phyloP scores from a whole-genome alignment of 1,140 invertebrate genomes.

The Penaeus japonicus region DNA sequence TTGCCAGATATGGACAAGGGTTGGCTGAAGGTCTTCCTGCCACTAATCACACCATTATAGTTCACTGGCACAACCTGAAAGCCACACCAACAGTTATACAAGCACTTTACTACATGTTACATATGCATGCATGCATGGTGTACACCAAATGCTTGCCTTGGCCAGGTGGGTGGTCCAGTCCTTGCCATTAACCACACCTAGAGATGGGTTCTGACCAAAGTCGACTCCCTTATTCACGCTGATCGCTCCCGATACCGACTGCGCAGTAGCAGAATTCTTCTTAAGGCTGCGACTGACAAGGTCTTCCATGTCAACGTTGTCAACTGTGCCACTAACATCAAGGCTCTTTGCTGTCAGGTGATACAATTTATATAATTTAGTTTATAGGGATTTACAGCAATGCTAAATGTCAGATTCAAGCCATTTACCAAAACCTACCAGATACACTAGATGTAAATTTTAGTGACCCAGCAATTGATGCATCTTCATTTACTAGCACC shows the following conservation, averaged over 20 bases:
- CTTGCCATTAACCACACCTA: slow-evolving; percentile 1
- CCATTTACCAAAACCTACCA: neutral
- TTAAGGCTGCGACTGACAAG: neutral
- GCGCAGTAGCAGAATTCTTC: neutral
- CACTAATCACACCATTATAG: neutral
- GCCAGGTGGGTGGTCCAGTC: slow-evolving; percentile 10
- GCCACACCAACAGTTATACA: no score
- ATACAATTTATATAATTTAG: neutral
- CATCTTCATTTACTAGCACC: neutral
- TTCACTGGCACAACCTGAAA: neutral
- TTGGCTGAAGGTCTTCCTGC: neutral
- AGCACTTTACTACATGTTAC: no score
- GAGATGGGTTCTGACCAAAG: neutral
- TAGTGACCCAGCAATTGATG: neutral
- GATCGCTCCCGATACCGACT: neutral
- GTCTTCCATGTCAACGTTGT: neutral
- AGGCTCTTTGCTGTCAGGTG: neutral
- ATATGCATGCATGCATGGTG: rapidly evolving
- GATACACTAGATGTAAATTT: slow-evolving; percentile 10
- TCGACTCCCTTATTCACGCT: neutral
- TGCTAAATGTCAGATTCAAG: neutral
- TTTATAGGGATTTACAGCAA: no score
- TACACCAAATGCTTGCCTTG: neutral
- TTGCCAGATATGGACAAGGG: neutral
- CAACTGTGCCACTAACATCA: slow-evolving; percentile 30